Evolutionary conservation across 2,797 vertebrate species (phyloP).

Genomic region (Sebastes trivittatus): DNA sequence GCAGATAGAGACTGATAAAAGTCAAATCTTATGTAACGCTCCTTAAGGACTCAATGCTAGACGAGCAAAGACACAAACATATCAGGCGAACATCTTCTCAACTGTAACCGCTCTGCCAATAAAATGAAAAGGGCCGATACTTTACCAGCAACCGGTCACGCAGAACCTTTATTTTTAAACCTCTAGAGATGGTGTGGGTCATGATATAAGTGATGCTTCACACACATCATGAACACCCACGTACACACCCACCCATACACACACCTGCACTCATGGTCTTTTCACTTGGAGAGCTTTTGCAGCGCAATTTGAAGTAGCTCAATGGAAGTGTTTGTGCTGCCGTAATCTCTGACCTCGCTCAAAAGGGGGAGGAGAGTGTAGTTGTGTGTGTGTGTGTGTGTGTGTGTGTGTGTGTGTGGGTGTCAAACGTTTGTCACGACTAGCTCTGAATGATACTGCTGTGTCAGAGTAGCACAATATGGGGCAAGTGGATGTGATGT

Average conservation of each 20-base stretch:
- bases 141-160: background rate
- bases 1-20: conserved; percentile 5
- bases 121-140: background rate
- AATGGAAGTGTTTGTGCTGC: conserved; percentile 55
- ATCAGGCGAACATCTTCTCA: background rate
- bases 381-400: background rate
- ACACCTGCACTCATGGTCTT: conserved; percentile 36
- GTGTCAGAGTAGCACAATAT: conserved; percentile 31
- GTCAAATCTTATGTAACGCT: conserved; percentile 15
- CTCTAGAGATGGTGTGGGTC: conserved; percentile 39
- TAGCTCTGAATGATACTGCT: conserved; percentile 28
- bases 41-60: background rate
- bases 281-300: conserved; percentile 49
- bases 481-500: conserved; percentile 8
- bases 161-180: conserved; percentile 60
- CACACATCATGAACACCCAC: conserved; percentile 48
- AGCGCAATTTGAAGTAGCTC: conserved; percentile 53
- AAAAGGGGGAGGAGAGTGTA: background rate
- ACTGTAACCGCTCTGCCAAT: background rate
- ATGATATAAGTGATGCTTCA: conserved; percentile 64
- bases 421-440: conserved; percentile 39
- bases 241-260: conserved; percentile 30
- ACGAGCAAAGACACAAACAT: background rate
- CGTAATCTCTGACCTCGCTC: conserved; percentile 38
- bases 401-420: background rate